Evolutionary conservation across 1,140 invertebrate genomes (phyloP), one percentile per base, ranked within the genome.

Genomic region (Cepaea nemoralis): DNA sequence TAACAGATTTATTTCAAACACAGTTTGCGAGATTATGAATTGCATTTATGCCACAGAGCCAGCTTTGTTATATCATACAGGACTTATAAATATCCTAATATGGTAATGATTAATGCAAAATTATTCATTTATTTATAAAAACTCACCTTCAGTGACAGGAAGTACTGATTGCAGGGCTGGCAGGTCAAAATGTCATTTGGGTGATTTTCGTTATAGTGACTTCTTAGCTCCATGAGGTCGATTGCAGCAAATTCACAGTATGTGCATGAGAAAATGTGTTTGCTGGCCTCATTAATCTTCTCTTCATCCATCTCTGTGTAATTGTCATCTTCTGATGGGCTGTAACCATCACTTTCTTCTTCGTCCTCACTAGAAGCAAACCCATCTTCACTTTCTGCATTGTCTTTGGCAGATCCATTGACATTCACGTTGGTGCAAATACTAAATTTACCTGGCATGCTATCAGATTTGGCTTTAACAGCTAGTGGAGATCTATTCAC

Each of bases 171-270:
- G 80, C 87, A 89, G 2, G 86, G 75, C n/a, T 89, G 85, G 83
- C 88, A 89, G 12, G 83, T 78, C 31, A 86, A 81, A 12, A 89
- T 83, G 27, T 88, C 66, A 19, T 84, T 80, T 8, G 88, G 85
- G 80, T 91, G 90, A n/a, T 82, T 81, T 19, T 86, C 82, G 27
- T 88, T 83, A 69, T 86, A 89, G 82, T 91, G 90, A 5, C 82
- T 85, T 31, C 89, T 74, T 6, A 91, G 78, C 33, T 89, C 87
- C 37, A 82, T 75, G 73, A 88, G 87, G 27, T 83, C 80, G 1
- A 66, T 40, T 12, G 83, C 89, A 63, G 74, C 84, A 82, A 87
- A 89, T 14, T 88, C 86, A 84, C 90, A 91, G 40, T 87, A 84
- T 39, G 87, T 83, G 84, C 89, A 90, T 48, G 87, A 87, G 71